A percentile compares a stretch with the other conserved stretches of the same genome.
phyloP scores from a whole-genome alignment of 1,140 invertebrate genomes.

The Drosophila cardini region DNA sequence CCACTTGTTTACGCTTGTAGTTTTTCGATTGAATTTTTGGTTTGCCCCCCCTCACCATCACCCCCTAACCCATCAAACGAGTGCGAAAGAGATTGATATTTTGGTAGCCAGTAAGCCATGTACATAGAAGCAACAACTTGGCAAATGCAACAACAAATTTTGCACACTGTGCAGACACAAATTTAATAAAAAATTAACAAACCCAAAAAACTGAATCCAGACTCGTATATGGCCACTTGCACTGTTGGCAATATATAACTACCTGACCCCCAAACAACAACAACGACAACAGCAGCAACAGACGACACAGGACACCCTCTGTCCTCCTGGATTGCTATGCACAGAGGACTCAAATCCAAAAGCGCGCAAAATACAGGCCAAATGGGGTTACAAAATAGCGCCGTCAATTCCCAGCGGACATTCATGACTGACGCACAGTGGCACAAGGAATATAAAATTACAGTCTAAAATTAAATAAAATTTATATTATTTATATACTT shows the following conservation, averaged over 20 bases:
- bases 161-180: conserved; percentile 53
- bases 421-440: conserved; percentile 45
- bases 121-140: conserved; percentile 55
- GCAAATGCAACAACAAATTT: conserved; percentile 66
- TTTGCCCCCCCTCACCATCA: background rate
- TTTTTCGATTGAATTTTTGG: conserved; percentile 72
- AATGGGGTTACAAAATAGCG: conserved; percentile 76
- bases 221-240: conserved; percentile 36
- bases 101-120: background rate
- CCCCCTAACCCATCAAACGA: background rate
- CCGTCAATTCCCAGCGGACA: conserved; percentile 62
- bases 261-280: conserved; percentile 6
- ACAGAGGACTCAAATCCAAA: conserved; percentile 67
- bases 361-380: conserved; percentile 80
- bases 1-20: conserved; percentile 76
- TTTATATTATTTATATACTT: background rate
- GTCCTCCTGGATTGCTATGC: conserved; percentile 50
- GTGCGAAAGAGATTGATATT: conserved; percentile 11
- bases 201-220: conserved; percentile 32
- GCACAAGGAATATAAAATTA: too few relatives aligned
- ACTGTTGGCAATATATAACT: conserved; percentile 13
- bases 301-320: conserved; percentile 50
- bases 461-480: background rate
- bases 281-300: background rate
- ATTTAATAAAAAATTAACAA: conserved; percentile 62